Base-by-base conservation (phyloP, 2,113 vertebrate species). In the Ramphastos sulfuratus region DNA sequence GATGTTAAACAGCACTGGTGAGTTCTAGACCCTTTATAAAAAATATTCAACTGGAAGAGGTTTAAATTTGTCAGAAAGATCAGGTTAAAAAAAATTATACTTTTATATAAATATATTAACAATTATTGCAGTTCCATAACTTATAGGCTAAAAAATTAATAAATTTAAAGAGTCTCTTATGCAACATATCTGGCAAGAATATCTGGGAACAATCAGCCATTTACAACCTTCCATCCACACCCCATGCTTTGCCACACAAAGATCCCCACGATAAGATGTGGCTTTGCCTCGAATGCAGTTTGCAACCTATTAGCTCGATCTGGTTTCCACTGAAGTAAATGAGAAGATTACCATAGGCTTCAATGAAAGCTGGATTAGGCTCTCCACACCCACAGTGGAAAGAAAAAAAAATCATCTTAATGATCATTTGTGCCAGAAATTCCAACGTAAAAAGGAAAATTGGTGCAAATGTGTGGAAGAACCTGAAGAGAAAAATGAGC, bases 361-460 rank as follows among this genome's bases (percentile, higher is more conserved):
- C 78, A 89, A 15, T 71, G 82, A 76, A 61, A 93, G 67, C 87
- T 92, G 94, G 91, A 85, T 92, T 93, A 95, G 61, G 7, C 66
- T 69, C 78, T 46, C 93, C 79, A 60, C 25, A 85, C 80, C 85
- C 85, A 78, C 87, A 89, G 89, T n/a, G 42, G 44, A 44, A 13
- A 6, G 12, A 20, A n/a, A 30, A 37, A 65, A 73, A 65, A 54
- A 56, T 80, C 25, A 6, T 19, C 70, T 59, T 91, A 85, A 87
- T 59, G 64, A 91, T 91, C 80, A 85, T 94, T 95, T 94, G 91
- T 94, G 82, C 60, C 75, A 94, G 75, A 89, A 91, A 91, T 82
- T 89, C 82, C 82, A 71, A 21, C 7, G 67, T 23, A 67, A 92
- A 91, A 94, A 61, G 64, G 46, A 85, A 85, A 91, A 87, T 11